Percentiles rank a stretch among this genome's conserved stretches.
Conservation (phyloP, 2,113 vertebrate species). For the Mungos mungo region DNA sequence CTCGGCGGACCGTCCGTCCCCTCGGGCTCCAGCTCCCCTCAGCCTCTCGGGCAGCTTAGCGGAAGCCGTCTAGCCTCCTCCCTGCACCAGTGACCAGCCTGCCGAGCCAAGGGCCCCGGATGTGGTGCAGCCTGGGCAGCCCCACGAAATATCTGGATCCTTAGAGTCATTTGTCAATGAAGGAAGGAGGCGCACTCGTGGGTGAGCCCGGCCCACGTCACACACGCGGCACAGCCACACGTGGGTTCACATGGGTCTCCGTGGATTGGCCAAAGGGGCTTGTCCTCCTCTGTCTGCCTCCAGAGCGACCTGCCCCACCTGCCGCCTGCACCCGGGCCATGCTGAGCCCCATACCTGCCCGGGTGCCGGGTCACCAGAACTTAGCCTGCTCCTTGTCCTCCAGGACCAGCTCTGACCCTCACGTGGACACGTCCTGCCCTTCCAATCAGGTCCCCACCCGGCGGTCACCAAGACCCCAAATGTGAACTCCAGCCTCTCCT, state of each 20-base stretch:
- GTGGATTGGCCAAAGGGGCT: neutral
- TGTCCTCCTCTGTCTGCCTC: too few relatives aligned
- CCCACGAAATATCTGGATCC: neutral
- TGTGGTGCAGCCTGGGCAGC: neutral
- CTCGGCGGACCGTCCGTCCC: neutral
- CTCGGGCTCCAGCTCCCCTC: neutral
- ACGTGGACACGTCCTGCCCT: fast-evolving
- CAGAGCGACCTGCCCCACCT: fast-evolving
- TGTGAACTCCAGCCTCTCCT: fast-evolving
- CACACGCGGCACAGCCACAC: fast-evolving
- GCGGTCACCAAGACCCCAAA: fast-evolving
- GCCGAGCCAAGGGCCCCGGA: neutral
- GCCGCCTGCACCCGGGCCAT: fast-evolving
- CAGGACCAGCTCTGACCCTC: neutral
- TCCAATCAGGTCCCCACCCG: fast-evolving
- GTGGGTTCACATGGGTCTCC: fast-evolving
- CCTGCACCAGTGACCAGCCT: fast-evolving
- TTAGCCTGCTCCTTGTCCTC: neutral
- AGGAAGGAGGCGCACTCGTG: neutral
- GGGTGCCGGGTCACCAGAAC: neutral
- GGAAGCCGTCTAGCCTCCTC: neutral
- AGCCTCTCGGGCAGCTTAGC: neutral
- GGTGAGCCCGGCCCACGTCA: fast-evolving
- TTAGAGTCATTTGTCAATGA: neutral
- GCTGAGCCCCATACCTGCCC: fast-evolving